Evolutionary conservation across 2,888 invertebrate genomes (phyloP), one percentile per base, ranked within the genome.

Genomic region (Tigriopus californicus): DNA sequence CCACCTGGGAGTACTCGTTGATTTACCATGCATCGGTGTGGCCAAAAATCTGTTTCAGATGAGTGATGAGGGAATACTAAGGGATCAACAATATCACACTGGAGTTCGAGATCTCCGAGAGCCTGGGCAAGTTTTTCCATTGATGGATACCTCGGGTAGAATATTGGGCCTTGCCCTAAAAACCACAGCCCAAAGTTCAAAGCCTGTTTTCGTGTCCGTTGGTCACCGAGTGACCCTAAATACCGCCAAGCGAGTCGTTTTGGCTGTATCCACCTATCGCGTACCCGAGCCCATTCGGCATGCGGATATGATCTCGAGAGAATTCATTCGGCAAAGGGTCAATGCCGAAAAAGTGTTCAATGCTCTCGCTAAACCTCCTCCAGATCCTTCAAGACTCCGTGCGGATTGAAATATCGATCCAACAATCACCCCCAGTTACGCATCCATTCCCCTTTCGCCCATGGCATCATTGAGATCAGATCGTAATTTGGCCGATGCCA

Each of bases 1-100:
- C 33, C 58, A 58, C 33, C 12, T 58, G n/a, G 58, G 58, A 1
- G 18, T 58, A 5, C n/a, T 25, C 1, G 24, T 58, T 1, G 49
- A 47, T n/a, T n/a, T 49, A 24, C 58, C 58, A 12, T 33, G 33
- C 20, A 46, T 58, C 1, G 58, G 58, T 12, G 58, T 58, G 13
- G 58, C 58, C 13, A 58, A 58, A 18, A 49, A 58, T 18, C 49
- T 57, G 11, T 46, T 40, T 15, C 20, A n/a, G 11, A 42, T 57
- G 18, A 20, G 2, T 12, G 55, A 55, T 2, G 41, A 41, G 2
- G 55, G 55, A 52, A 52, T 52, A 4, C 20, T 1, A 8, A 52
- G 33, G 10, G 41, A 25, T 40, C 40, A 15, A 18, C 1, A 40
- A 10, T 40, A n/a, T 22, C 24, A 54, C 10, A 33, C 12, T 1